Conservation (phyloP, 2,888 invertebrate species). For the Microctonus brassicae region DNA sequence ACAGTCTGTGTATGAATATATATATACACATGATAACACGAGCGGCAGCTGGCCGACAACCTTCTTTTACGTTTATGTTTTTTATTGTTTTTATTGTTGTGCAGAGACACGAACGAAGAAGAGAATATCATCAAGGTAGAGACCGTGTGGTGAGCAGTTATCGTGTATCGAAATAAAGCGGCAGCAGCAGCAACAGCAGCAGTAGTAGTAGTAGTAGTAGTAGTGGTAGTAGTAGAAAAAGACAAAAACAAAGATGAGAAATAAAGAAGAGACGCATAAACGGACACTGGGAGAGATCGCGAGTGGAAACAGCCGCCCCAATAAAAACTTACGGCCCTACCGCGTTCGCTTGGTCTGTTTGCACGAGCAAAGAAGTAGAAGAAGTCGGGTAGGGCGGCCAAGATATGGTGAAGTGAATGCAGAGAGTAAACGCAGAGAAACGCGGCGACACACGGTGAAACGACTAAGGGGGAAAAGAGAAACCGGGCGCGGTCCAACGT, state of each 20-base stretch:
- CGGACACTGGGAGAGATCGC: constrained; percentile 39
- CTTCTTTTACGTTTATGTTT: constrained; percentile 12
- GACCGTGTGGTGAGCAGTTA: background rate
- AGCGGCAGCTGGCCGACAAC: constrained; percentile 39
- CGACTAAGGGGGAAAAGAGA: constrained; percentile 30
- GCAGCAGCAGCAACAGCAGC: background rate
- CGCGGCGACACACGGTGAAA: constrained; percentile 6
- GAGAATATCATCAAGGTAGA: background rate
- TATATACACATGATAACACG: constrained; percentile 9
- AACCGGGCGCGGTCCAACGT: constrained; percentile 59
- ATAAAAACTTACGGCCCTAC: constrained; percentile 62
- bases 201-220: too few relatives aligned
- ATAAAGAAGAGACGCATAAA: constrained; percentile 31
- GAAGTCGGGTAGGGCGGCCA: constrained; percentile 31
- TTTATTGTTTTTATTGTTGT: background rate
- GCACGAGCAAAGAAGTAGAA: constrained; percentile 37
- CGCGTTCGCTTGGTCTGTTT: constrained; percentile 50
- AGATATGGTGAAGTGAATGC: constrained; percentile 14
- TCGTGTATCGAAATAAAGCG: constrained; percentile 13
- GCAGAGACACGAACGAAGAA: background rate
- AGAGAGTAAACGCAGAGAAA: background rate
- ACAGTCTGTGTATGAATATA: background rate
- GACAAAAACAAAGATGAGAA: constrained; percentile 10
- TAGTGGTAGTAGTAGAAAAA: too few relatives aligned
- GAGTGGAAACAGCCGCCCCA: constrained; percentile 61